Base-by-base conservation (phyloP, 2,113 vertebrate genomes). In the Bos indicus region DNA sequence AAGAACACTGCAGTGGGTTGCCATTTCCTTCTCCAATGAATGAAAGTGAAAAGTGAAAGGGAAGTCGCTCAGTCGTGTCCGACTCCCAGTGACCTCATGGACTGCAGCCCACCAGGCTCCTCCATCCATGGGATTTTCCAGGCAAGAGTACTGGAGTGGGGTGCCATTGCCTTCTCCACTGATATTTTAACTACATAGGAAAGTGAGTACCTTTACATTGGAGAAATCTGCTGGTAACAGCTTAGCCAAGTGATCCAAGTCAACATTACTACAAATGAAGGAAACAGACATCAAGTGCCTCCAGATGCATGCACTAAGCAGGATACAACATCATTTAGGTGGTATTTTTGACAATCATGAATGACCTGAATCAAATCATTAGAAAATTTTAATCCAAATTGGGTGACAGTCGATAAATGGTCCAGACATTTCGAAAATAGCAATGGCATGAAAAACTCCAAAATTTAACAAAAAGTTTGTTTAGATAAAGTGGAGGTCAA, bases 291-390 rank as follows among this genome's bases (percentile, higher is more conserved):
- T 88, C 30, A 94, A 74, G 33, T 36, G 28, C 40, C 59, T 82
- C 48, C 40, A 60, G 25, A 64, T 82, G 71, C 13, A 28, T 7
- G 51, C 17, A 33, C 62, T 48, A 28, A 71, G 15, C 74, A 80
- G 89, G 12, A 60, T 51, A 57, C 1, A 26, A 67, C 46, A 87
- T 71, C 12, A 51, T 14, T 91, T 62, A 84, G 7, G 6, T 33
- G 43, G 26, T 51, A 93, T 85, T 95, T 88, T 83, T 90, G n/a
- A 51, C 78, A 92, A 30, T 56, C 74, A 93, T 60, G 25, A 21
- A 90, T 78, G 88, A 67, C 23, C 17, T 36, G 17, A 96, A 83
- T 92, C 15, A 93, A 97, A 78, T 96, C 11, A 84, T 95, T 57
- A 43, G 83, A 94, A 84, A 33, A 51, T n/a, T 91, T 84, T 88